Evolutionary conservation across 2,797 vertebrate species (phyloP), one percentile per base, ranked within the genome.

Genomic region (Emydoidea blandingii): DNA sequence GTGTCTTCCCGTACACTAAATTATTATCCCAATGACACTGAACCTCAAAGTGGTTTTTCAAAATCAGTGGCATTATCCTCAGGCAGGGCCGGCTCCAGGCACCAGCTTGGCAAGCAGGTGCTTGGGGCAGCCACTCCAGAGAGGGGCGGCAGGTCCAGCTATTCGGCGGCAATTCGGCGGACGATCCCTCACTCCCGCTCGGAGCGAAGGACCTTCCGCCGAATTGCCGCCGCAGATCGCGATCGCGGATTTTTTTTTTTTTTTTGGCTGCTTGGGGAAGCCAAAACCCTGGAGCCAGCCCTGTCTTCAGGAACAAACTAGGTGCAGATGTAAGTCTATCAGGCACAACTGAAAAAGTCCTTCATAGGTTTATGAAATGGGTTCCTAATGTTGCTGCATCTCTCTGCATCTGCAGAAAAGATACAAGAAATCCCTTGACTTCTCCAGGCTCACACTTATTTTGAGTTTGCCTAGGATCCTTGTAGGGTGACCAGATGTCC

Each of bases 311-410:
- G 90, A 81, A 94, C 72, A 12, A 56, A 2, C 14, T 3, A 27
- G 93, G 72, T 97, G 96, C 96, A 97, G 96, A 80, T 91, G 92
- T 72, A 79, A 74, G 90, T 54, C 78, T 95, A 65, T 34, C 93
- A 96, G 92, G 94, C 91, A 92, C 78, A 59, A 89, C 4, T 5
- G 62, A 87, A 19, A 47, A 57, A 92, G 94, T 84, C 94, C 91
- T 96, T 21, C 84, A 92, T 68, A 95, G 92, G 91, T 94, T 65
- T 83, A 79, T 94, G 86, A 96, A 96, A 82, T 85, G 88, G 96
- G 95, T 78, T 97, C 79, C 87, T 68, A 76, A 19, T 23, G 44
- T 1, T 8, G 87, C 88, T 85, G 50, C 0, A 0, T 53, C 87
- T 50, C 92, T 92, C 81, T 11, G 65, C 50, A 79, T 93, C 91